phyloP scores from a whole-genome alignment of 1,140 invertebrate genomes.

The Atopsyche davidsoni region DNA sequence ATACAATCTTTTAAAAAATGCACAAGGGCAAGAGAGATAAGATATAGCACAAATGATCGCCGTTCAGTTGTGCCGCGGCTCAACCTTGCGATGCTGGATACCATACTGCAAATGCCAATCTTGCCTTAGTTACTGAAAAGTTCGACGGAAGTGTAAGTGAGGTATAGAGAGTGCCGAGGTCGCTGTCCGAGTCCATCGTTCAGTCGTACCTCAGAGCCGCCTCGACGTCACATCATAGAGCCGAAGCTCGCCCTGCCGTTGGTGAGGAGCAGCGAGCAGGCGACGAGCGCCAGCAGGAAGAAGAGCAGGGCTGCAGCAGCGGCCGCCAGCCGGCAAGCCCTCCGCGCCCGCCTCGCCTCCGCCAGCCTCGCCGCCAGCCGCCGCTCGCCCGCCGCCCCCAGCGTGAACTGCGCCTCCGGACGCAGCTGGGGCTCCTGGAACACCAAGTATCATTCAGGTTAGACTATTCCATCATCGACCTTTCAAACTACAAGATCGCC shows the following conservation, averaged over 20 bases:
- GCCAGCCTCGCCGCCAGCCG: slow-evolving; percentile 23
- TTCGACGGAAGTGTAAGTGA: no score
- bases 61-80: not conserved
- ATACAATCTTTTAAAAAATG: no score
- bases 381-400: slow-evolving; percentile 23
- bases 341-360: slow-evolving; percentile 10
- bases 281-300: slow-evolving; percentile 22
- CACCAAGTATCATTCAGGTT: no score
- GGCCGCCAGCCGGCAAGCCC: slow-evolving; percentile 15
- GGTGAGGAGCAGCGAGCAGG: slow-evolving; percentile 24
- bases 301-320: slow-evolving; percentile 21
- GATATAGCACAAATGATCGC: no score
- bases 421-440: slow-evolving; percentile 16
- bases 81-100: not conserved
- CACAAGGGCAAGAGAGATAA: no score
- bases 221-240: slow-evolving; percentile 25
- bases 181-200: no score
- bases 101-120: not conserved
- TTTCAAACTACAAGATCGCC: no score
- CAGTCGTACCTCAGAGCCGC: no score
- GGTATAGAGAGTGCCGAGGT: no score
- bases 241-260: slow-evolving; percentile 25
- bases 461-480: no score
- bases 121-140: not conserved
- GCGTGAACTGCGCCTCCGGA: slow-evolving; percentile 25